Evolutionary conservation across 2,113 vertebrate genomes (phyloP).

Genomic region (Xiphias gladius): DNA sequence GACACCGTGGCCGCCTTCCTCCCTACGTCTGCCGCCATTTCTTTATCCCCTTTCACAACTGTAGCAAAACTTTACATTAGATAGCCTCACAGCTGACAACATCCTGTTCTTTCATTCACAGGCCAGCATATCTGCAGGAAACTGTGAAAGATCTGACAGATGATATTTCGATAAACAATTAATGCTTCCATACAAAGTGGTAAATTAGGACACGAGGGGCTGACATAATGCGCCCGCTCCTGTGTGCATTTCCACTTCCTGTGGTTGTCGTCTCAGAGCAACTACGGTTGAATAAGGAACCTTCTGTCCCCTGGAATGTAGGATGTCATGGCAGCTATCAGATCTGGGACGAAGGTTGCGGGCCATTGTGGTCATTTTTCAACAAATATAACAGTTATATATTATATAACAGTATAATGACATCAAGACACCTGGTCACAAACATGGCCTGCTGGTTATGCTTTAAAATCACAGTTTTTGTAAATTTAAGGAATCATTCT

Average conservation of each 20-base stretch:
- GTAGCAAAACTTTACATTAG: slow-evolving; percentile 17
- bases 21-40: slow-evolving; percentile 15
- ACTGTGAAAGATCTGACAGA: slow-evolving; percentile 32
- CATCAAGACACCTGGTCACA: background rate
- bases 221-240: slow-evolving; percentile 27
- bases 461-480: background rate
- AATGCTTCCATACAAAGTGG: slow-evolving; percentile 8
- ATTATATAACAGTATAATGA: background rate
- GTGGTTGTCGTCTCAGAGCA: slow-evolving; percentile 20
- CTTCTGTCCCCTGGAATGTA: slow-evolving; percentile 17
- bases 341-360: slow-evolving; percentile 18
- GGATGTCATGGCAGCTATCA: slow-evolving; percentile 11
- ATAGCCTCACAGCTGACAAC: slow-evolving; percentile 22
- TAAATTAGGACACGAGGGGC: slow-evolving; percentile 17
- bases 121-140: slow-evolving; percentile 65
- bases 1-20: slow-evolving; percentile 28
- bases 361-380: background rate
- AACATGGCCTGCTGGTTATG: background rate
- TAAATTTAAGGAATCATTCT: no score
- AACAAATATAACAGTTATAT: no score
- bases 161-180: slow-evolving; percentile 59
- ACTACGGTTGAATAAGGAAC: slow-evolving; percentile 13
- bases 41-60: slow-evolving; percentile 5
- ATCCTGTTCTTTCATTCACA: slow-evolving; percentile 60
- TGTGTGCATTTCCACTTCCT: slow-evolving; percentile 60